Conservation (phyloP, 2,888 invertebrate genomes). For the Tuberolachnus salignus region DNA sequence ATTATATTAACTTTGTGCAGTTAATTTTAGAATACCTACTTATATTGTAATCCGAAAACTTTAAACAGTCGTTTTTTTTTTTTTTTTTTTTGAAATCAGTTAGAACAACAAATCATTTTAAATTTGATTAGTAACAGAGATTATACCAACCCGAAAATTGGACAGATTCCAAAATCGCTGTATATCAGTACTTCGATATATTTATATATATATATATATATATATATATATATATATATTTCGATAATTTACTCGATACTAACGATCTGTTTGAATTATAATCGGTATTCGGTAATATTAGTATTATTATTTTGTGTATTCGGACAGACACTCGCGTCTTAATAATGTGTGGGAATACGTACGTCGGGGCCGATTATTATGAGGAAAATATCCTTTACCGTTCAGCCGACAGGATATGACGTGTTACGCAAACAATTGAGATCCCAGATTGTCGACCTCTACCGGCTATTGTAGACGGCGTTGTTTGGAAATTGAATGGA, state of each 20-base stretch:
- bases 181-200: no score
- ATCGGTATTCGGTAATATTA: constrained; percentile 4
- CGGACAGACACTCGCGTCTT: constrained; percentile 28
- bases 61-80: constrained; percentile 7
- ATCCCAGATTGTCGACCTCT: constrained; percentile 44
- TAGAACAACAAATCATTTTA: constrained; percentile 47
- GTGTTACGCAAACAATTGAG: constrained; percentile 54
- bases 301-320: constrained; percentile 33
- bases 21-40: constrained; percentile 42
- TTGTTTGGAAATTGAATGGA: constrained; percentile 48
- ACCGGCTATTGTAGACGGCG: constrained; percentile 9
- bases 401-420: constrained; percentile 50
- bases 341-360: constrained; percentile 38
- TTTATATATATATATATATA: no score
- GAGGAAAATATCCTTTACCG: constrained; percentile 31
- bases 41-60: constrained; percentile 35
- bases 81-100: constrained; percentile 38
- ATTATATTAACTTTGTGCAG: neutral
- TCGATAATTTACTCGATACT: constrained; percentile 24
- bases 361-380: constrained; percentile 3
- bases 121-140: constrained; percentile 47
- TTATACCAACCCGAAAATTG: constrained; percentile 15
- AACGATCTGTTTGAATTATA: constrained; percentile 40
- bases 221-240: no score
- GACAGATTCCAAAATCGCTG: constrained; percentile 29